phyloP scores from a whole-genome alignment of 2,888 invertebrate genomes.

The Adelphocoris suturalis region DNA sequence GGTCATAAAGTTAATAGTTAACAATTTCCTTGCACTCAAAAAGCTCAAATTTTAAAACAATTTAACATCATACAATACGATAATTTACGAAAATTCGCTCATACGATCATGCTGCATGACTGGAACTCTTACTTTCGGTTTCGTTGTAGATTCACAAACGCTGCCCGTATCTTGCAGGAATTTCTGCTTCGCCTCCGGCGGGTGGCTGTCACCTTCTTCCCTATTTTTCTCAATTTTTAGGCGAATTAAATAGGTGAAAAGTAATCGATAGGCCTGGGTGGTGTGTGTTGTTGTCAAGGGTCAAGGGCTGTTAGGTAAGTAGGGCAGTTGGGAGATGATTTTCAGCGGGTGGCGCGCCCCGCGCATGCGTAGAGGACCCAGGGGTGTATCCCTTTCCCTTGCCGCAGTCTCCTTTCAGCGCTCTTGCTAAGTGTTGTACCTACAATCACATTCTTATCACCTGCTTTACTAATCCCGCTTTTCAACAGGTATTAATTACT shows the following conservation, averaged over 20 bases:
- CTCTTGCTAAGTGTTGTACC: conserved; percentile 56
- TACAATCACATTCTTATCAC: conserved; percentile 69
- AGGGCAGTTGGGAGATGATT: conserved; percentile 68
- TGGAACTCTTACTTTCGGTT: too few relatives aligned
- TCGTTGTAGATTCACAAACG: too few relatives aligned
- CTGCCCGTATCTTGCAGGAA: too few relatives aligned
- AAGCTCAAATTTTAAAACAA: too few relatives aligned
- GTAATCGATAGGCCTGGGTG: conserved; percentile 55
- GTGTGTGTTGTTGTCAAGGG: conserved; percentile 69
- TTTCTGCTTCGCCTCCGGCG: too few relatives aligned
- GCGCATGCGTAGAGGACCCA: conserved; percentile 65
- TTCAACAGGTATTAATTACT: conserved; percentile 68
- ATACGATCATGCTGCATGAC: too few relatives aligned
- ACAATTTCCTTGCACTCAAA: too few relatives aligned
- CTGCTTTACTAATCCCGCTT: conserved; percentile 68
- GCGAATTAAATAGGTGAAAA: conserved; percentile 55
- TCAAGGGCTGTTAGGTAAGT: conserved; percentile 70
- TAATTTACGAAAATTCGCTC: too few relatives aligned
- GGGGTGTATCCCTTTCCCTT: conserved; percentile 72
- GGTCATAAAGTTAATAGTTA: too few relatives aligned
- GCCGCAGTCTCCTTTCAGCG: conserved; percentile 72
- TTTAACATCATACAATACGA: too few relatives aligned
- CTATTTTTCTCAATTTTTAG: not conserved
- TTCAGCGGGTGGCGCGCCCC: conserved; percentile 56
- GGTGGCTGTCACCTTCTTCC: not conserved